Conservation (phyloP, 2,888 invertebrate species). For the Cremastinae sp. region DNA sequence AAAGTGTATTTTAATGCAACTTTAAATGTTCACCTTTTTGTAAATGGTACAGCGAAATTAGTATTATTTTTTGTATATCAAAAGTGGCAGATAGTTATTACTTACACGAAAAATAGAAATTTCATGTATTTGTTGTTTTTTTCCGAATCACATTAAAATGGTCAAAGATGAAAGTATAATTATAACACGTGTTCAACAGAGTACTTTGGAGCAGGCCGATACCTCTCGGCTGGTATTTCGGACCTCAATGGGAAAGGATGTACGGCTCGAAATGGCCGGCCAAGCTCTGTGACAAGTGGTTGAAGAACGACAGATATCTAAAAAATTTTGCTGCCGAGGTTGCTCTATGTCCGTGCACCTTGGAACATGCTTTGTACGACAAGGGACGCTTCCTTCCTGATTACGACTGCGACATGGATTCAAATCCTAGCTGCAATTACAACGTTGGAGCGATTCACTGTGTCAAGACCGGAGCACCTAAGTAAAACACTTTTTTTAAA, state of each 20-base stretch:
- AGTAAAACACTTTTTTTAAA: constrained; percentile 82
- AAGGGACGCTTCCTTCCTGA: constrained; percentile 96
- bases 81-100: too few relatives aligned
- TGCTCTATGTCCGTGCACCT: constrained; percentile 94
- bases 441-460: constrained; percentile 96
- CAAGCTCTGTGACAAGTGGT: constrained; percentile 94
- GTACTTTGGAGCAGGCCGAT: constrained; percentile 95
- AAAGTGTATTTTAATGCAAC: too few relatives aligned
- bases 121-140: too few relatives aligned
- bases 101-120: too few relatives aligned
- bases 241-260: constrained; percentile 91
- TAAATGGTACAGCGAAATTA: too few relatives aligned
- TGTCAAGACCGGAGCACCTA: constrained; percentile 93
- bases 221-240: constrained; percentile 96
- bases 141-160: too few relatives aligned
- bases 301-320: constrained; percentile 89
- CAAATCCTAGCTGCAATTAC: constrained; percentile 92
- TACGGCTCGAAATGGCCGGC: constrained; percentile 92
- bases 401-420: constrained; percentile 93
- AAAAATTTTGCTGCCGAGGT: constrained; percentile 93
- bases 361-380: constrained; percentile 94
- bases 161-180: too few relatives aligned
- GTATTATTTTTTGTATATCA: too few relatives aligned
- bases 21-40: too few relatives aligned
- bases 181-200: constrained; percentile 71